A percentile compares a stretch with the other conserved stretches of the same genome.
phyloP scores from a whole-genome alignment of 2,113 vertebrate genomes.

The Antigone vipio region DNA sequence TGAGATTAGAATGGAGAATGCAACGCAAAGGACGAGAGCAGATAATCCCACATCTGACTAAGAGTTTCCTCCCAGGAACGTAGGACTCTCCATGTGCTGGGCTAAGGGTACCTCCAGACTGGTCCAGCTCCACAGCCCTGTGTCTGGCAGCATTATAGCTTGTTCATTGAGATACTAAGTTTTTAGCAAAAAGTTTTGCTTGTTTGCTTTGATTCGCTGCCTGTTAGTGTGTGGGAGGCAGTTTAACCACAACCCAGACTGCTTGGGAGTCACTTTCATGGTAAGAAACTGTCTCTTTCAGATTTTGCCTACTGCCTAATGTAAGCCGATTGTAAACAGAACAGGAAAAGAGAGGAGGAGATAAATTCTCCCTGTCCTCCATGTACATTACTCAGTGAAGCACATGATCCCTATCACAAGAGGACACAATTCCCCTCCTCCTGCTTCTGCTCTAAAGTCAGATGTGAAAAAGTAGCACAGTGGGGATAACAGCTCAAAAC shows the following conservation, averaged over 20 bases:
- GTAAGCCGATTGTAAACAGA: not conserved
- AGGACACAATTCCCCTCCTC: not conserved
- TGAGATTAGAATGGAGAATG: not conserved
- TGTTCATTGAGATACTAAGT: not conserved
- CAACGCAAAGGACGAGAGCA: not conserved
- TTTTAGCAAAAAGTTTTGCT: not conserved
- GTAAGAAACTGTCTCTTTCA: not conserved
- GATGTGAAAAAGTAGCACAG: not conserved
- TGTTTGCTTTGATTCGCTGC: not conserved
- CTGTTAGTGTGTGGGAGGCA: not conserved
- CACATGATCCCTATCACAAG: not conserved
- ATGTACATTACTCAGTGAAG: accelerated
- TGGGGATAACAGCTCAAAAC: not conserved
- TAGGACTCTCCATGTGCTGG: not conserved
- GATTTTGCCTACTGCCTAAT: not conserved
- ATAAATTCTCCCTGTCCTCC: not conserved
- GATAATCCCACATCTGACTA: not conserved
- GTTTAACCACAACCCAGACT: constrained; percentile 1
- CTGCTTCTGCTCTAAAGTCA: not conserved
- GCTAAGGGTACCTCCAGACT: not conserved
- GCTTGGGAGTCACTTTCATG: not conserved
- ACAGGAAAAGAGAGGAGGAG: not conserved
- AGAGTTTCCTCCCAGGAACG: not conserved
- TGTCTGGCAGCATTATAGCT: not conserved
- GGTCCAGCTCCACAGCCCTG: not conserved